Evolutionary conservation across 2,797 vertebrate species (phyloP).

Genomic region (Anas capensis): DNA sequence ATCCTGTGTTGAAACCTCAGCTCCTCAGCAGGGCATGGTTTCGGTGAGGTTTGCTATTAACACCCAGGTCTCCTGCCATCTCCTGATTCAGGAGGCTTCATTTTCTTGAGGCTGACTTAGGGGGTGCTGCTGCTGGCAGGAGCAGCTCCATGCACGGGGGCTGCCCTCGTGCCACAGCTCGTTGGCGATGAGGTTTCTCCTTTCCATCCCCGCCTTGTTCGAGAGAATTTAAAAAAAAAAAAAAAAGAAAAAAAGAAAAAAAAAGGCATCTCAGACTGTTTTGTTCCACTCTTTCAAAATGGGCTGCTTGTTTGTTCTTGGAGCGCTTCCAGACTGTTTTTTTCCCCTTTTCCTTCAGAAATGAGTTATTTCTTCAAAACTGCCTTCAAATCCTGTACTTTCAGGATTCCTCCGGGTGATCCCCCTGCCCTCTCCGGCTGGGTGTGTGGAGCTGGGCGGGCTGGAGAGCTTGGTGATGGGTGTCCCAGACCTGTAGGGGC

Average conservation of each 20-base stretch:
- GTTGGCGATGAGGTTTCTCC: not conserved
- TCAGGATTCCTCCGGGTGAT: not conserved
- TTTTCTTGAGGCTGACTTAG: fast-evolving
- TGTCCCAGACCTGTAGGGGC: not conserved
- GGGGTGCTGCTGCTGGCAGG: not conserved
- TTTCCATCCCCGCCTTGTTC: not conserved
- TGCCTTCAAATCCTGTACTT: too few species aligned
- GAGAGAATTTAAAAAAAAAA: not conserved
- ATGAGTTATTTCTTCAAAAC: not conserved
- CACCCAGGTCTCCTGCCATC: not conserved
- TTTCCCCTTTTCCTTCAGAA: not conserved
- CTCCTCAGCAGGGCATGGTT: not conserved
- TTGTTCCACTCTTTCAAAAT: constrained; percentile 43
- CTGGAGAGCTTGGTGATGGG: not conserved
- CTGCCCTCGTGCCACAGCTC: not conserved
- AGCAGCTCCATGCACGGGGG: not conserved
- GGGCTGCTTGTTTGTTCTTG: constrained; percentile 33
- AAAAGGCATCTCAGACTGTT: not conserved
- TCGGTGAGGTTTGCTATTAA: not conserved
- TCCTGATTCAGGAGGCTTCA: not conserved
- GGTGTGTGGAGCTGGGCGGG: not conserved
- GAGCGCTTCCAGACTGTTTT: not conserved
- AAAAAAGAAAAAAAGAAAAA: not conserved
- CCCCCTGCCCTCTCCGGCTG: not conserved
- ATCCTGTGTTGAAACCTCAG: fast-evolving